A percentile compares a stretch with the other conserved stretches of the same genome.
Conservation (phyloP, 2,113 vertebrate species). For the Tachuris rubrigastra region DNA sequence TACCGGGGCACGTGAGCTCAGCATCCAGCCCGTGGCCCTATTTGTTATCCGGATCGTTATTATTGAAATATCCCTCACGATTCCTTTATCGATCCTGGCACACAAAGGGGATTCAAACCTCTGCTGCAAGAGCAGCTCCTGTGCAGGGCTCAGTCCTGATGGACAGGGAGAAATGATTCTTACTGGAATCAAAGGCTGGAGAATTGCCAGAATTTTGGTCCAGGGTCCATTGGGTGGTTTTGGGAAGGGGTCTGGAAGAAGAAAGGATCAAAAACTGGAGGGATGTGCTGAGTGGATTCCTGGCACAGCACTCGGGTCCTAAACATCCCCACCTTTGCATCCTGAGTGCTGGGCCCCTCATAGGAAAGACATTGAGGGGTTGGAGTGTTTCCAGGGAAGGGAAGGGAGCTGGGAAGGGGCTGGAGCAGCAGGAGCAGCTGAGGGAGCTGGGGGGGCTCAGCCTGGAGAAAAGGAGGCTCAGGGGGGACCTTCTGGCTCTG, state of each 20-base stretch:
- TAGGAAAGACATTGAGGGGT: accelerated
- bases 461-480: not conserved
- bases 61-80: not conserved
- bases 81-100: not conserved
- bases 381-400: accelerated
- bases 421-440: not conserved
- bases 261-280: not conserved
- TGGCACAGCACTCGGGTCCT: not conserved
- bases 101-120: not conserved
- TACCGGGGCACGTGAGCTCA: accelerated
- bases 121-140: not conserved
- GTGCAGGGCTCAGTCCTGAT: not conserved
- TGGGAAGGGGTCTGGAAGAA: not conserved
- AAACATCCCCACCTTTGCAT: not conserved
- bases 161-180: not conserved
- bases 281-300: not conserved
- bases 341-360: not conserved
- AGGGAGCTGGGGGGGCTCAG: not conserved
- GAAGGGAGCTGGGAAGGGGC: accelerated
- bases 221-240: not conserved
- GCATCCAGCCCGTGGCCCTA: not conserved
- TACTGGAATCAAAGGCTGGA: not conserved
- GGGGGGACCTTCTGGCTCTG: not conserved
- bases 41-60: not conserved
- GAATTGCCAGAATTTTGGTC: not conserved